Conservation (phyloP, 2,113 vertebrate genomes). For the Theristicus caerulescens region DNA sequence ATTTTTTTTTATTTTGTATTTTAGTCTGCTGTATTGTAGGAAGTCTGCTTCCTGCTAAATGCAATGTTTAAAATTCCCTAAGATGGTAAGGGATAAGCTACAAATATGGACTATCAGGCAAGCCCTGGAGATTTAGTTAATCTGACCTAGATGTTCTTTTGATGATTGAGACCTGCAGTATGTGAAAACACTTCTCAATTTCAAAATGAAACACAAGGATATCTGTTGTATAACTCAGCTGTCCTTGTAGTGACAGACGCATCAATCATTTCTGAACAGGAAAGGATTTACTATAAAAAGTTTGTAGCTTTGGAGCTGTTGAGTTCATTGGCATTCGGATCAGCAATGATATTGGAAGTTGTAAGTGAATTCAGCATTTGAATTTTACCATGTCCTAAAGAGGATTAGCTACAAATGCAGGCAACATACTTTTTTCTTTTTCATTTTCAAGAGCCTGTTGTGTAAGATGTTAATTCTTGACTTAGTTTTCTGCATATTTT, state of each 20-base stretch:
- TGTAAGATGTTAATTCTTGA: slow-evolving; percentile 66
- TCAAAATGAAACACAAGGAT: slow-evolving; percentile 77
- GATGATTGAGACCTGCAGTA: slow-evolving; percentile 79
- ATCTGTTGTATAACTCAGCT: slow-evolving; percentile 66
- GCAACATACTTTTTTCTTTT: slow-evolving; percentile 74
- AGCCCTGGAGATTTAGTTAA: slow-evolving; percentile 82
- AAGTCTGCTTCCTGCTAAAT: slow-evolving; percentile 40
- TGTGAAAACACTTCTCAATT: slow-evolving; percentile 79
- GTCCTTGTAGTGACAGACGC: slow-evolving; percentile 73
- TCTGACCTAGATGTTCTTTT: slow-evolving; percentile 90
- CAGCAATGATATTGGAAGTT: slow-evolving; percentile 77
- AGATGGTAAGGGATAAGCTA: slow-evolving; percentile 79
- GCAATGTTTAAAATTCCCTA: slow-evolving; percentile 74
- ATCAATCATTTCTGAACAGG: slow-evolving; percentile 75
- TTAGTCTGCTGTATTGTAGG: slow-evolving; percentile 13
- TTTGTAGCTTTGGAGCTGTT: slow-evolving; percentile 77
- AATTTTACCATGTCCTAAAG: slow-evolving; percentile 81
- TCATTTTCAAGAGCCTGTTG: slow-evolving; percentile 64
- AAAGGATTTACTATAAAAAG: slow-evolving; percentile 79
- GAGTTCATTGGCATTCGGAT: slow-evolving; percentile 77
- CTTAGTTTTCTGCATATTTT: slow-evolving; percentile 50
- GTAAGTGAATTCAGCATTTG: slow-evolving; percentile 77
- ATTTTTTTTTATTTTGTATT: background rate
- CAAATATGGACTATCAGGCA: slow-evolving; percentile 72
- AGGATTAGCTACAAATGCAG: slow-evolving; percentile 84